Base-by-base conservation (phyloP, 1,140 invertebrate genomes). In the Gryllus bimaculatus region DNA sequence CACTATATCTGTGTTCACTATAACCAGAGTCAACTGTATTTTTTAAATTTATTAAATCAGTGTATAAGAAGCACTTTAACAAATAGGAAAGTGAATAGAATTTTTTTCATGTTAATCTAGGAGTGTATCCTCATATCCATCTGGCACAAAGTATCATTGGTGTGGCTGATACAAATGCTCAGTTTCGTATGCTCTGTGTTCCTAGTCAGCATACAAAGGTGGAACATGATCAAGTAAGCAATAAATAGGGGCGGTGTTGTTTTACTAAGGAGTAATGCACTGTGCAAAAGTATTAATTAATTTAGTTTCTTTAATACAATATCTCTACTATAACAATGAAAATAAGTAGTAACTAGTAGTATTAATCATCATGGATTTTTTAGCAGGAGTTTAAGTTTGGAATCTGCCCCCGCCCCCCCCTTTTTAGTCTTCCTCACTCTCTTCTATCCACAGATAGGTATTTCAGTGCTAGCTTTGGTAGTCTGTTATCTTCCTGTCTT, bases 111-210 rank as follows among this genome's bases (percentile, higher is more conserved):
- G 26, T 39, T 8, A 13, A 48, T 47, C 48, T 49, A 77, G 76
- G 76, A 18, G 48, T 77, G 21, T 77, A 77, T 77, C 76, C 76
- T 48, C 47, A 48, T 20, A 48, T 47, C 18, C 47, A 48, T n/a
- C 76, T 48, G 20, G 1, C 48, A 10, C 76, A 77, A 48, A 48
- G 10, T 20, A 10, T 77, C 12, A 77, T 77, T 48, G 76, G 76
- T 5, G 4, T 77, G 8, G 21, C 76, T 49, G 76, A 77, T 48
- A 48, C 20, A 18, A 54, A 10, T 77, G 39, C 18, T 20, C 47
- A 77, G 7, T 77, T 77, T 47, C 76, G 48, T n/a, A 20, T 77
- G 18, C 48, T 77, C 18, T n/a, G 20, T 8, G 3, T 77, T n/a
- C 76, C 76, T n/a, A 8, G 48, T 7, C 47, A 77, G 48, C 76